phyloP scores from a whole-genome alignment of 2,888 invertebrate genomes.

The Meghimatium bilineatum region DNA sequence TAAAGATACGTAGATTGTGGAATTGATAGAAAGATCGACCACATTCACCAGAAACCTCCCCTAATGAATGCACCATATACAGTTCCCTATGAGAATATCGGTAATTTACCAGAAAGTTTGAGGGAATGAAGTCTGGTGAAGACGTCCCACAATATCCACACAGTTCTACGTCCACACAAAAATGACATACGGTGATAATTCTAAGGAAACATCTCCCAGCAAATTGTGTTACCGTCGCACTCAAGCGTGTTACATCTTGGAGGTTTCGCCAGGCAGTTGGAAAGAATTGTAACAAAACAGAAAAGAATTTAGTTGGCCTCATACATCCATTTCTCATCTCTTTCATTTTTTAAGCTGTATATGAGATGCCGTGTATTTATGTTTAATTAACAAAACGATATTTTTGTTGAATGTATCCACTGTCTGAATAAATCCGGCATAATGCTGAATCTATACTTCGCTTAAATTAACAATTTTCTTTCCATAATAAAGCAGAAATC shows the following conservation, averaged over 20 bases:
- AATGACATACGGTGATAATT: not conserved
- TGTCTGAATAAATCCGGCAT: too few relatives aligned
- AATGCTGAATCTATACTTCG: too few relatives aligned
- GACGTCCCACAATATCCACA: not conserved
- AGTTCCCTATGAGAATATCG: not conserved
- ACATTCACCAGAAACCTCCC: not conserved
- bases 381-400: too few relatives aligned
- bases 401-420: too few relatives aligned
- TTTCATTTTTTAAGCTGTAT: too few relatives aligned
- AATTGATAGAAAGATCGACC: not conserved
- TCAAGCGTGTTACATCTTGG: not conserved
- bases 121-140: not conserved
- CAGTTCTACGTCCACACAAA: not conserved
- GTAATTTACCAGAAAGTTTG: not conserved
- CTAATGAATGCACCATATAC: not conserved
- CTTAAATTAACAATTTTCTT: too few relatives aligned
- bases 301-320: too few relatives aligned
- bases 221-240: not conserved
- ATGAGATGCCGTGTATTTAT: too few relatives aligned
- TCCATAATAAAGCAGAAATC: too few relatives aligned
- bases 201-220: not conserved
- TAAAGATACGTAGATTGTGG: not conserved
- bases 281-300: not conserved
- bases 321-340: too few relatives aligned
- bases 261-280: not conserved